Base-by-base conservation (phyloP, 2,888 invertebrate genomes). In the Pogonocherus hispidulus region DNA sequence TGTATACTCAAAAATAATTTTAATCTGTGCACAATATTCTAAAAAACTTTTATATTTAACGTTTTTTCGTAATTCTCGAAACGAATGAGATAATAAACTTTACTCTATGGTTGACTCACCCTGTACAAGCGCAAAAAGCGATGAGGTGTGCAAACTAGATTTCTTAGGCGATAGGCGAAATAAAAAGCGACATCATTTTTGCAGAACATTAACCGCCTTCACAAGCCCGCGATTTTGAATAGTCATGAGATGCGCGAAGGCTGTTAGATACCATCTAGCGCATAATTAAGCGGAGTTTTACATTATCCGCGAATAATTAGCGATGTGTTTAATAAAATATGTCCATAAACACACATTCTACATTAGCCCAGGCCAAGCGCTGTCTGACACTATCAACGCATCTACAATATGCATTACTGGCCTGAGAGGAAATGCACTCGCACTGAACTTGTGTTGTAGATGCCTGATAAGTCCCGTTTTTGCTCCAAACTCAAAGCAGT, bases 361-460 rank as follows among this genome's bases (percentile, higher is more conserved):
- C 80, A 80, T 80, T 80, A 80, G 76, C 71, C 62, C 70, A 19
- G 67, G 63, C 64, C 37, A 69, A 67, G 68, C 64, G 66, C 70
- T 69, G 71, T 76, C 80, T 69, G 73, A 72, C 72, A 63, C 63
- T 78, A 78, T 78, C 77, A 65, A 68, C 70, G 64, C 73, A 80
- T 80, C 79, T 78, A 78, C 79, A 78, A 79, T 76, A 78, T 78
- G 79, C 80, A 79, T 80, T 79, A 78, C 80, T 76, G 77, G 79
- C 77, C 79, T 80, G 81, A 78, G 79, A 82, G 83, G 81, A 82
- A 82, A 81, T 81, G 79, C 81, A 81, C 81, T 81, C 81, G 81
- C 81, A 78, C 78, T 72, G 76, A 79, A 81, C 79, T 81, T 78
- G 80, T 80, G 80, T 79, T 78, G 77, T 74, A 79, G 82, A 83